These are phyloP conservation scores for Otolemur garnettii DNA, from an alignment of 2,113 vertebrate genomes.

Conservation along the genomic window DNA sequence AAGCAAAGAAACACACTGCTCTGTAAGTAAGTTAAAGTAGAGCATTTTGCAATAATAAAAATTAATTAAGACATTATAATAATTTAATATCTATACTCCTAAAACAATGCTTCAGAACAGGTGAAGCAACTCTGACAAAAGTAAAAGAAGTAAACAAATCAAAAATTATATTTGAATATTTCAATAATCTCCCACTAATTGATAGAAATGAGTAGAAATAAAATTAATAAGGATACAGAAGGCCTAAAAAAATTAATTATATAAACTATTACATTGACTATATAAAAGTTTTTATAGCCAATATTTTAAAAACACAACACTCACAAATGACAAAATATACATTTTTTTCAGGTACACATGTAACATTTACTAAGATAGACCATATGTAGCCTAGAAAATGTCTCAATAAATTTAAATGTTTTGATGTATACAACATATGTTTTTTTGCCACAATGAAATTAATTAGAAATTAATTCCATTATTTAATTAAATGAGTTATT, in stretches of 20 bases:
- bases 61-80: background rate
- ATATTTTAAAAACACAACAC: background rate
- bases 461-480: background rate
- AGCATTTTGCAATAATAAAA: background rate
- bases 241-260: background rate
- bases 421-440: background rate
- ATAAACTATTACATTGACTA: too few species aligned
- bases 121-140: background rate
- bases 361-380: background rate
- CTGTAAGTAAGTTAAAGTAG: background rate
- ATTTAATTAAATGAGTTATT: background rate
- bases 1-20: background rate
- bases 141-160: background rate
- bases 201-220: background rate
- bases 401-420: background rate
- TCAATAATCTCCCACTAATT: background rate
- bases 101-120: background rate
- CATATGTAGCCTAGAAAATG: background rate
- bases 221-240: background rate
- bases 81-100: background rate
- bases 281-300: too few species aligned
- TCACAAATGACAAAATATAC: background rate
- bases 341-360: background rate
- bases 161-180: background rate
- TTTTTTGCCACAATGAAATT: background rate